A percentile compares a stretch with the other conserved stretches of the same genome.
Conservation (phyloP, 2,888 invertebrate genomes). For the Pterobdella sp. region DNA sequence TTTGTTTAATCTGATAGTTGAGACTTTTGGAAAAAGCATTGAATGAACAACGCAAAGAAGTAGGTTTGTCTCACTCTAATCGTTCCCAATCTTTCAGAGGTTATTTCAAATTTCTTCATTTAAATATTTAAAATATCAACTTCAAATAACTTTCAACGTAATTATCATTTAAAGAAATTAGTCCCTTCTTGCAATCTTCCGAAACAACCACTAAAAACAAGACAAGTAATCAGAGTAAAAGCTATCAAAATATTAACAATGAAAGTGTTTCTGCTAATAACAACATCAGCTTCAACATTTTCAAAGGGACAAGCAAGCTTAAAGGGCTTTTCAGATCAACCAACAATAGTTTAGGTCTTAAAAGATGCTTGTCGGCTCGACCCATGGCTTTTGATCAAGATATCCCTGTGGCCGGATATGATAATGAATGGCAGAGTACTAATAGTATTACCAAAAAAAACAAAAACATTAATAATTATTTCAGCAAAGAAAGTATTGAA, state of each 20-base stretch:
- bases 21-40: background rate
- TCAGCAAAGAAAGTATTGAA: background rate
- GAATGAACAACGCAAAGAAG: background rate
- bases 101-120: background rate
- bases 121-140: background rate
- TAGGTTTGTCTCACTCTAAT: background rate
- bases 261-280: background rate
- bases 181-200: background rate
- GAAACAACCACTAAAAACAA: background rate
- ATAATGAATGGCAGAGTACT: background rate
- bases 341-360: background rate
- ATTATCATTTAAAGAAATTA: background rate
- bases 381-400: background rate
- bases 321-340: background rate
- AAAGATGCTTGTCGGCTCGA: background rate
- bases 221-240: background rate
- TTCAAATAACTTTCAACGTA: background rate
- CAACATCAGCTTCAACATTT: background rate
- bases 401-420: background rate
- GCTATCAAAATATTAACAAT: background rate
- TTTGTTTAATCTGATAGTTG: no score
- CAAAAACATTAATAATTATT: background rate
- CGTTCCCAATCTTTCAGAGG: background rate
- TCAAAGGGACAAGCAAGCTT: slow-evolving; percentile 2
- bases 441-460: background rate